These are phyloP conservation scores for Dendrocincla fuliginosa DNA, from an alignment of 2,797 vertebrate species.

Conservation along the genomic window DNA sequence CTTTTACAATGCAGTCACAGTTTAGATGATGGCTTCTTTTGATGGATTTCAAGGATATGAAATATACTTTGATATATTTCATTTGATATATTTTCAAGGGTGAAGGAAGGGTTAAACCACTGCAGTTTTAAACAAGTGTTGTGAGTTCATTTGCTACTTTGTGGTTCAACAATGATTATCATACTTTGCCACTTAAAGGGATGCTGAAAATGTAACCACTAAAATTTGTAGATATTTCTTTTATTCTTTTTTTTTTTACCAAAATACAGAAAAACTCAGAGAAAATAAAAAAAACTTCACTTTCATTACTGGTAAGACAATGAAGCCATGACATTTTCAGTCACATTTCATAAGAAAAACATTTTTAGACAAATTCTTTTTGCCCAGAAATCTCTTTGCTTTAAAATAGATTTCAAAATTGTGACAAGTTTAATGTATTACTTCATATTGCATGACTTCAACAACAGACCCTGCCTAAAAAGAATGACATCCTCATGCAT, in stretches of 20 bases:
- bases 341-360: not conserved
- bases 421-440: not conserved
- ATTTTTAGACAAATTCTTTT: not conserved
- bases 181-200: not conserved
- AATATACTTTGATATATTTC: too few relatives aligned
- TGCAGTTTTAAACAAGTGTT: not conserved
- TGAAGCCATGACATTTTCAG: not conserved
- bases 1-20: not conserved
- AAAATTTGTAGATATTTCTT: not conserved
- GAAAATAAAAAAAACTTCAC: not conserved
- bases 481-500: not conserved
- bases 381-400: not conserved
- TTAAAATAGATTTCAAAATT: slow-evolving; percentile 9
- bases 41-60: not conserved
- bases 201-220: not conserved
- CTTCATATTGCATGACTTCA: slow-evolving; percentile 3
- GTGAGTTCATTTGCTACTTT: not conserved
- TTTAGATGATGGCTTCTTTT: not conserved
- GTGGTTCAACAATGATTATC: not conserved
- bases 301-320: not conserved
- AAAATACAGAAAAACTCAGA: not conserved
- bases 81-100: not conserved
- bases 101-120: not conserved
- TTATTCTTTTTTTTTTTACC: not conserved
- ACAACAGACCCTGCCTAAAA: not conserved